Evolutionary conservation across 1,140 invertebrate genomes (phyloP), one percentile per base, ranked within the genome.

Genomic region (Venustaconcha ellipsiformis): DNA sequence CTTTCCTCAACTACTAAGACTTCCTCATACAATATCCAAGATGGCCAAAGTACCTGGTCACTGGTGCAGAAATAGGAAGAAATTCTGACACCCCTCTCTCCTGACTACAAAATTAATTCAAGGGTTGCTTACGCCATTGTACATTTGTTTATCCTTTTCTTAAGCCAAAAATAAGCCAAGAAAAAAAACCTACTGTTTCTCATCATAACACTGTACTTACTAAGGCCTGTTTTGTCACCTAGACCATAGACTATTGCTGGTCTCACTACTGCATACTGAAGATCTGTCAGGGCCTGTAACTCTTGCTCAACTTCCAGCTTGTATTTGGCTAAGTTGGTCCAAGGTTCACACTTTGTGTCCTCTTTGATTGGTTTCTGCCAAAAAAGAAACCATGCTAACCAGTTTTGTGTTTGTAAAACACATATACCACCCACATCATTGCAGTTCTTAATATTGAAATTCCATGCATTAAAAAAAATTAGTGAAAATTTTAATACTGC

Each of bases 211-310:
- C 20, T 20, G 20, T 17, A 91, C 93, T 92, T 91, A 96, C 95
- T 95, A 72, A 97, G 89, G 73, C 95, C 95, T 85, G 92, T 93
- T 86, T 93, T 93, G 89, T 97, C 96, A 6, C 94, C 95, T 56
- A 93, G 89, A 14, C 96, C 96, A 89, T 97, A 98, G 0, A 97
- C 95, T 79, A 96, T 93, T 18, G 94, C 95, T 37, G 96, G 94
- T 82, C 96, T 92, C 4, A 97, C 86, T 72, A 97, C 92, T 8
- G 95, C 94, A 88, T 94, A 96, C 73, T 93, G 93, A n/a, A 97
- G 91, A 71, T 92, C 92, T 8, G 67, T 58, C 73, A 94, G 91
- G 60, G 92, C 92, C 80, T 92, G 91, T 57, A 98, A 87, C 84
- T 95, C 93, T 82, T 94, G 91, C 89, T 98, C 96, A 13, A 96